Conservation (phyloP, 2,888 invertebrate genomes). For the Stomorhina lunata region DNA sequence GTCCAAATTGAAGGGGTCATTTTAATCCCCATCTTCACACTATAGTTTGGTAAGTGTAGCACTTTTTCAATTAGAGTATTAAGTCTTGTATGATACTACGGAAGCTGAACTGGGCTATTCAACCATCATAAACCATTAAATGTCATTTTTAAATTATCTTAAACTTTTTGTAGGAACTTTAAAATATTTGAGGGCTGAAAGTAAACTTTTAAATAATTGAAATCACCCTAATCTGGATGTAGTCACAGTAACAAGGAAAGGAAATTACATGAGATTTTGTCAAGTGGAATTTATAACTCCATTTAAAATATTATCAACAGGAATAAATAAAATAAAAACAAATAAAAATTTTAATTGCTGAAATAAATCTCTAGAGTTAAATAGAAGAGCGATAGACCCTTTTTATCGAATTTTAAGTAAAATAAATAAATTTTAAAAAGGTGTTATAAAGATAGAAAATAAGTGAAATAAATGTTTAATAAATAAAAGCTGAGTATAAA, state of each 20-base stretch:
- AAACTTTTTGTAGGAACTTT: too few species aligned
- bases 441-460: slow-evolving; percentile 37
- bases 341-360: slow-evolving; percentile 61
- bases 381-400: slow-evolving; percentile 33
- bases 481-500: background rate
- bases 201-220: too few species aligned
- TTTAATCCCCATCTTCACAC: too few species aligned
- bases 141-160: too few species aligned
- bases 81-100: too few species aligned
- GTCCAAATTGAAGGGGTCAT: too few species aligned
- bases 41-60: too few species aligned
- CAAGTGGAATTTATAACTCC: slow-evolving; percentile 56
- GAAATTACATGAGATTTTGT: slow-evolving; percentile 51
- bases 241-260: background rate
- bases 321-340: slow-evolving; percentile 48
- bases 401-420: slow-evolving; percentile 43
- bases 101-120: too few species aligned
- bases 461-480: background rate
- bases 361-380: slow-evolving; percentile 53
- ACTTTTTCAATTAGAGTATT: too few species aligned
- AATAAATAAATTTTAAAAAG: slow-evolving; percentile 54
- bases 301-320: slow-evolving; percentile 46
- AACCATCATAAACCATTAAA: too few species aligned
- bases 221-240: too few species aligned
- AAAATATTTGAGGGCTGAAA: too few species aligned